A percentile compares a stretch with the other conserved stretches of the same genome.
These are phyloP conservation scores for Bradypodion ventrale DNA, from an alignment of 2,797 vertebrate genomes.

Conservation along the genomic window DNA sequence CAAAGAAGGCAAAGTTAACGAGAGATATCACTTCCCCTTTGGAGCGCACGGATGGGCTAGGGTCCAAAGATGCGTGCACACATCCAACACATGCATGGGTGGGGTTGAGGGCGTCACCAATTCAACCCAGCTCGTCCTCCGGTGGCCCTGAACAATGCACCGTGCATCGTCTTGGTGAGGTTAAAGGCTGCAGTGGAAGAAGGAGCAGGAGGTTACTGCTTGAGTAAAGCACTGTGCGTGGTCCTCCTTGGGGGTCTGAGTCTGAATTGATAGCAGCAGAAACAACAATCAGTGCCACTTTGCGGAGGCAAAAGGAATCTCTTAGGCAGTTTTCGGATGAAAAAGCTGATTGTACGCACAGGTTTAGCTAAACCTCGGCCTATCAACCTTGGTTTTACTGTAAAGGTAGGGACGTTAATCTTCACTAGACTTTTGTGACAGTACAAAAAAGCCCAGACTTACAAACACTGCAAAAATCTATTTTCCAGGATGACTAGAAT, in stretches of 20 bases:
- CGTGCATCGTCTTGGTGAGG: no score
- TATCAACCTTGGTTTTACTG: conserved; percentile 8
- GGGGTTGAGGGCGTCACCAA: neutral
- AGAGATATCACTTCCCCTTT: conserved; percentile 56
- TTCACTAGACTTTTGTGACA: conserved; percentile 56
- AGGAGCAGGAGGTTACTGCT: neutral
- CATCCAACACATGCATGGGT: no score
- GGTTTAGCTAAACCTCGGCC: conserved; percentile 58
- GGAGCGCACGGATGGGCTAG: conserved; percentile 40
- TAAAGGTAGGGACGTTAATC: conserved; percentile 56
- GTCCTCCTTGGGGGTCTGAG: neutral
- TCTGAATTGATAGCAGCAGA: conserved; percentile 34
- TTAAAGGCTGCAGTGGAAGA: neutral
- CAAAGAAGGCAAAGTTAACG: conserved; percentile 64
- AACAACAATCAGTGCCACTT: conserved; percentile 51
- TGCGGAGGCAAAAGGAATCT: conserved; percentile 46
- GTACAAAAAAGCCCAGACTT: conserved; percentile 52
- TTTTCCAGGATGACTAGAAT: conserved; percentile 44
- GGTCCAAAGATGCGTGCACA: neutral
- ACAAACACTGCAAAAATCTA: conserved; percentile 60
- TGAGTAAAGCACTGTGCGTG: neutral
- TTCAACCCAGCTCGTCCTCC: no score
- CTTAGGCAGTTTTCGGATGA: conserved; percentile 64
- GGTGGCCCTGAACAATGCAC: no score
- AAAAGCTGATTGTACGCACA: conserved; percentile 62